Evolutionary conservation across 2,888 invertebrate species (phyloP).

Genomic region (Boloria selene): DNA sequence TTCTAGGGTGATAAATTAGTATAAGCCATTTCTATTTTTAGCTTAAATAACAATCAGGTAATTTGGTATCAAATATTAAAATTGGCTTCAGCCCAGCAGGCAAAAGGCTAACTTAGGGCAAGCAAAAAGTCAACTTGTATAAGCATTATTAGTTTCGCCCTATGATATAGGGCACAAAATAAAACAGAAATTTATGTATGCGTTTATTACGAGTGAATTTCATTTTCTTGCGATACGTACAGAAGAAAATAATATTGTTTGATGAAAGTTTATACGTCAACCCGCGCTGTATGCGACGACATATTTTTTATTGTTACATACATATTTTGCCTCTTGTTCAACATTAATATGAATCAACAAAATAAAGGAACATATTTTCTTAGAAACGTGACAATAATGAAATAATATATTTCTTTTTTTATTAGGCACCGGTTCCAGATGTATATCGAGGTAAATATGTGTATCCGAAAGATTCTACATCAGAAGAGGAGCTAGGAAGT

Average conservation of each 20-base stretch:
- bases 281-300: slow-evolving; percentile 24
- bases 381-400: neutral
- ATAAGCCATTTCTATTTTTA: slow-evolving; percentile 7
- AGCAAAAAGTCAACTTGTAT: slow-evolving; percentile 20
- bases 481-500: slow-evolving; percentile 86
- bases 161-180: slow-evolving; percentile 33
- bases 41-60: neutral
- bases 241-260: slow-evolving; percentile 25
- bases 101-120: neutral
- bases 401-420: slow-evolving; percentile 4
- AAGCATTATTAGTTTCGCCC: slow-evolving; percentile 25
- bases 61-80: neutral
- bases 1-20: slow-evolving; percentile 24
- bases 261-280: slow-evolving; percentile 35
- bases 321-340: slow-evolving; percentile 12
- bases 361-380: slow-evolving; percentile 11
- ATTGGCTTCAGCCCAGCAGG: too few species aligned
- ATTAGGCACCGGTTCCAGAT: slow-evolving; percentile 95
- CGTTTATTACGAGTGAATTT: slow-evolving; percentile 39
- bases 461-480: slow-evolving; percentile 62
- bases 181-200: slow-evolving; percentile 40
- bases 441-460: slow-evolving; percentile 95
- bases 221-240: slow-evolving; percentile 33
- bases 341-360: slow-evolving; percentile 7
- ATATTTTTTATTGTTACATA: slow-evolving; percentile 19